Conservation (phyloP, 2,888 invertebrate genomes). For the Polyploca ridens region DNA sequence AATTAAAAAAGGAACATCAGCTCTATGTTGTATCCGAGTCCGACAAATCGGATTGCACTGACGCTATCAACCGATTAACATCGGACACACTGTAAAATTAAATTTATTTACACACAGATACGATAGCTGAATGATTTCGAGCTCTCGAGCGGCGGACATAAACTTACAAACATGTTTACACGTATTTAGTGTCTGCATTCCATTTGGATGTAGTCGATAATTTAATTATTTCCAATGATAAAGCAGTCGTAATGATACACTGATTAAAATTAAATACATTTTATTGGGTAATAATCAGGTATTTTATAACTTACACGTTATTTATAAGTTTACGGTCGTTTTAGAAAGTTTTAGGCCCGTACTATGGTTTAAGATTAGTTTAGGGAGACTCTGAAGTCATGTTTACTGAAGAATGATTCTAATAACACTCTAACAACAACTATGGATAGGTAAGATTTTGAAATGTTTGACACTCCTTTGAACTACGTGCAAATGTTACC, state of each 20-base stretch:
- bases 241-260: constrained; percentile 24
- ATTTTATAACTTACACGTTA: constrained; percentile 23
- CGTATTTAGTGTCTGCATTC: constrained; percentile 34
- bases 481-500: too few relatives aligned
- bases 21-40: constrained; percentile 29
- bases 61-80: constrained; percentile 59
- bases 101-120: constrained; percentile 70
- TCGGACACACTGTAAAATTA: constrained; percentile 65
- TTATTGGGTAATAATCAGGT: constrained; percentile 22
- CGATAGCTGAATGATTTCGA: constrained; percentile 45
- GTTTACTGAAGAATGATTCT: background rate
- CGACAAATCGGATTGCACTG: constrained; percentile 36
- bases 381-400: background rate
- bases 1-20: too few relatives aligned
- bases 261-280: constrained; percentile 36
- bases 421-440: background rate
- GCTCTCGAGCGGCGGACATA: constrained; percentile 28
- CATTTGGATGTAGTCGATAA: constrained; percentile 45
- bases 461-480: too few relatives aligned
- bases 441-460: too few relatives aligned
- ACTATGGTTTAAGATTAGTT: background rate
- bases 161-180: constrained; percentile 29
- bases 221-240: constrained; percentile 58
- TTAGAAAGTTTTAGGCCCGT: constrained; percentile 28
- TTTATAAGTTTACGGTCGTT: constrained; percentile 45